Conservation (phyloP, 1,140 invertebrate genomes). For the Philaenus spumarius region DNA sequence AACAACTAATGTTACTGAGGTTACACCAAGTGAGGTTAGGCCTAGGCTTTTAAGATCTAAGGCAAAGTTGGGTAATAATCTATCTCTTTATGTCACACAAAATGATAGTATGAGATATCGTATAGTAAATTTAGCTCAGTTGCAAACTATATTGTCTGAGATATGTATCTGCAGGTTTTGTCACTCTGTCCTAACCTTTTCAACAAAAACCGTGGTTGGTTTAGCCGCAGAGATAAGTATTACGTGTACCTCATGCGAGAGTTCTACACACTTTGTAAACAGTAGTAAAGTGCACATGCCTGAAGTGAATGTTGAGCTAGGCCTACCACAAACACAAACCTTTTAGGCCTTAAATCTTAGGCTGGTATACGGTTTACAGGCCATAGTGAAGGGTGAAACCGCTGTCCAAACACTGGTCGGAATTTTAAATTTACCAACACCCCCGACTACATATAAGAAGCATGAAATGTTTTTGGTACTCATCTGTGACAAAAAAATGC, state of each 20-base stretch:
- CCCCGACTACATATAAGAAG: constrained; percentile 2
- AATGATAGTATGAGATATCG: neutral
- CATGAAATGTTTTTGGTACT: neutral
- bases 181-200: neutral
- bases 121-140: neutral
- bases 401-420: constrained; percentile 9
- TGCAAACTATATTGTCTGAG: neutral
- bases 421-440: constrained; percentile 13
- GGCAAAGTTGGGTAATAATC: neutral
- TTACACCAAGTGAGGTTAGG: neutral
- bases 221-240: neutral
- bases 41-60: neutral
- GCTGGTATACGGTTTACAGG: constrained; percentile 3
- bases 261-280: neutral
- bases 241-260: neutral
- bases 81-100: neutral
- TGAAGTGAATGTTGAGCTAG: neutral
- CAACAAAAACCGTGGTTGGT: neutral
- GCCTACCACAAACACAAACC: too few relatives aligned
- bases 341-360: constrained; percentile 3
- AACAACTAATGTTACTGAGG: too few relatives aligned
- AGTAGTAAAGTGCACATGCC: neutral
- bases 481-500: neutral
- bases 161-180: neutral
- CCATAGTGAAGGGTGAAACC: constrained; percentile 4